Conservation (phyloP, 2,113 vertebrate species). For the Onychostoma macrolepis region DNA sequence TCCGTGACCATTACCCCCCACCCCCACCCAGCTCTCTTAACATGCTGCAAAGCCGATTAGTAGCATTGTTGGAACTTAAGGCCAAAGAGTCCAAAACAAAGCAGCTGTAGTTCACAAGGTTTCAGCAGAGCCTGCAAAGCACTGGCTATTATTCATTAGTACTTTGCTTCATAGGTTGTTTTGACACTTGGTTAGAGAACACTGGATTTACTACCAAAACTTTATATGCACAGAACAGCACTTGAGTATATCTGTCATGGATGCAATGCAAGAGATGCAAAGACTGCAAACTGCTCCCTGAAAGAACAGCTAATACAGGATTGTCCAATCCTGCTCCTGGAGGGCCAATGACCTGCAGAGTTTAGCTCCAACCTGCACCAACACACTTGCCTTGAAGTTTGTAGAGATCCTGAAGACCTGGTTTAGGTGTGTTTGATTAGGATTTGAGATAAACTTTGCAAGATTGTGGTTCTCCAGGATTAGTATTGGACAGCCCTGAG, state of each 20-base stretch:
- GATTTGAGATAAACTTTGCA: neutral
- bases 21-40: constrained; percentile 6
- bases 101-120: neutral
- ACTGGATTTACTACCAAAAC: neutral
- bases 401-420: neutral
- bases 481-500: neutral
- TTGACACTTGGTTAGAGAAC: neutral
- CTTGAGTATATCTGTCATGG: neutral
- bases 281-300: neutral
- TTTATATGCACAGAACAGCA: neutral
- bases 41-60: constrained; percentile 24
- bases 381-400: neutral
- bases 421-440: neutral
- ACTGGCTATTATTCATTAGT: neutral
- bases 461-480: neutral
- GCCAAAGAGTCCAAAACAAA: constrained; percentile 14
- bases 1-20: constrained; percentile 24
- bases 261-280: constrained; percentile 5
- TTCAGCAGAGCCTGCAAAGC: neutral
- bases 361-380: neutral
- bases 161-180: neutral
- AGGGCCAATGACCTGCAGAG: neutral
- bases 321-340: neutral
- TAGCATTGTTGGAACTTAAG: constrained; percentile 19
- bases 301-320: neutral